Percentiles rank a stretch among this genome's conserved stretches.
These are phyloP conservation scores for Polypterus bichir DNA, from an alignment of 2,113 vertebrate genomes.

Conservation along the genomic window DNA sequence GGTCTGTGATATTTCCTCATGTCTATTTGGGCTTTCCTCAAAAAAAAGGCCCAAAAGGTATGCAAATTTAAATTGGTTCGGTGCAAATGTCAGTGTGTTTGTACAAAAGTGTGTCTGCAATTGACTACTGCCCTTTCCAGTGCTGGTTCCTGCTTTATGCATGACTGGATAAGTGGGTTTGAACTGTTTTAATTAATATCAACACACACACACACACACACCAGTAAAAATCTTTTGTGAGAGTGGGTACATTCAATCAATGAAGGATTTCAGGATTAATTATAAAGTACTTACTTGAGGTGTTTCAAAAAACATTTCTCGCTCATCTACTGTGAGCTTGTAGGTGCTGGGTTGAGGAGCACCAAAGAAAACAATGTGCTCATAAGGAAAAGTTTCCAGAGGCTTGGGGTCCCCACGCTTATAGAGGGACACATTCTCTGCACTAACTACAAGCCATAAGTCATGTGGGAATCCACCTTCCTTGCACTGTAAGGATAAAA, in stretches of 20 bases:
- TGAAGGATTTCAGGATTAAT: background rate
- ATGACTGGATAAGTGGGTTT: background rate
- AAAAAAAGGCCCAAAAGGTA: no score
- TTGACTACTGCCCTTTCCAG: no score
- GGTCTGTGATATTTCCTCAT: no score
- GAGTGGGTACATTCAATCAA: no score
- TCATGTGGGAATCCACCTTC: constrained; percentile 85
- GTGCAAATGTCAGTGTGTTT: no score
- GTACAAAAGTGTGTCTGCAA: no score
- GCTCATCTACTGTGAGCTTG: constrained; percentile 83
- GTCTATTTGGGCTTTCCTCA: no score
- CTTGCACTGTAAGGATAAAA: constrained; percentile 58
- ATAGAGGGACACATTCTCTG: constrained; percentile 73
- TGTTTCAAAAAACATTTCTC: constrained; percentile 86
- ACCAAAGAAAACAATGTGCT: constrained; percentile 76
- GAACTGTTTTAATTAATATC: background rate
- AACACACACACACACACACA: background rate
- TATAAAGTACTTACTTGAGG: constrained; percentile 51
- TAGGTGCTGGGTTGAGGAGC: constrained; percentile 73
- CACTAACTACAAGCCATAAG: constrained; percentile 73
- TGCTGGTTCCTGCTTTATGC: no score
- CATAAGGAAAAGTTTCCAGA: constrained; percentile 73
- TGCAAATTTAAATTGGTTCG: no score
- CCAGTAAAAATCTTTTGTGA: background rate
- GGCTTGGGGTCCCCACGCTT: constrained; percentile 71